phyloP scores from a whole-genome alignment of 2,113 vertebrate genomes.

The Vulpes lagopus region DNA sequence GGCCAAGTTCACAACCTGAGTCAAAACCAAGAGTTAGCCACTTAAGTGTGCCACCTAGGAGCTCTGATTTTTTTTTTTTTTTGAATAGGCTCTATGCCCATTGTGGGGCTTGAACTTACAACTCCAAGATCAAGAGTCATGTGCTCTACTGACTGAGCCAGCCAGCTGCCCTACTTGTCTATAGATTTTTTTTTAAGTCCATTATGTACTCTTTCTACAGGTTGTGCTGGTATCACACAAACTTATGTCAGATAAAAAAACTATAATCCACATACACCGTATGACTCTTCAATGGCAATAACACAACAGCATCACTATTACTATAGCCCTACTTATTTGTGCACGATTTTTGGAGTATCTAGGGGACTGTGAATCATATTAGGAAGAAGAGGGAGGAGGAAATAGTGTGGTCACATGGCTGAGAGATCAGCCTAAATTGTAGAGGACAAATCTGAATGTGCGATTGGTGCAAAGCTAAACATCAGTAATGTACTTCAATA shows the following conservation, averaged over 20 bases:
- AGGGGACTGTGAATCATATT: not conserved
- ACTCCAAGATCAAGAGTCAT: not conserved
- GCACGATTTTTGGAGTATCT: not conserved
- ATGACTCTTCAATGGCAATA: not conserved
- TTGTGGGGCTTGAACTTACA: not conserved
- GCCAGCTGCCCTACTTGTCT: not conserved
- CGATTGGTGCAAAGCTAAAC: not conserved
- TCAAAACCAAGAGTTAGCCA: not conserved
- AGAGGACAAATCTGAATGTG: not conserved
- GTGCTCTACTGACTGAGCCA: not conserved
- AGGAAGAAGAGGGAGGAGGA: not conserved
- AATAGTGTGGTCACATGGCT: not conserved
- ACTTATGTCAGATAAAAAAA: not conserved
- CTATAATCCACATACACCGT: not conserved
- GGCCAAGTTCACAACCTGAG: not conserved
- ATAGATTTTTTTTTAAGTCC: not conserved
- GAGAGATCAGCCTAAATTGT: not conserved
- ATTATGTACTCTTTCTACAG: not conserved
- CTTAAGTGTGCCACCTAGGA: not conserved
- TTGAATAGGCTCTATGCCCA: not conserved
- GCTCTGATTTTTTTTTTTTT: not conserved
- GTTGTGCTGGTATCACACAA: not conserved
- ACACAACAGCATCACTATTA: not conserved
- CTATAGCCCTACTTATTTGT: not conserved
- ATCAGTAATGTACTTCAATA: not conserved